These are phyloP conservation scores for Delichon dasypus DNA, from an alignment of 2,797 vertebrate species.

Conservation along the genomic window DNA sequence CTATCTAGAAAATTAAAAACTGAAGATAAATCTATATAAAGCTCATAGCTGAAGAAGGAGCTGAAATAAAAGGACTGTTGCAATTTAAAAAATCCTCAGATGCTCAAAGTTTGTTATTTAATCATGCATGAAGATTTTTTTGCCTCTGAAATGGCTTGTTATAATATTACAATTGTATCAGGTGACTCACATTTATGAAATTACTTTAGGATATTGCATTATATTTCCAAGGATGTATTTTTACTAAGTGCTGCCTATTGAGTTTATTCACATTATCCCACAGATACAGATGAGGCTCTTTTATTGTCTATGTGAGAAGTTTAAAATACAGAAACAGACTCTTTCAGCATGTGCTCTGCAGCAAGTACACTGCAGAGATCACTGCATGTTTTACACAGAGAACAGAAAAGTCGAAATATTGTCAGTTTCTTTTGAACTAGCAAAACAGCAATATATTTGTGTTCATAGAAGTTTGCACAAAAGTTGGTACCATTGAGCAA, in stretches of 20 bases:
- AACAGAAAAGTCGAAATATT: not conserved
- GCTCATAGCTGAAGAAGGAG: not conserved
- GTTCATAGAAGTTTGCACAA: not conserved
- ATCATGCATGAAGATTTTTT: not conserved
- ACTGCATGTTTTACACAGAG: not conserved
- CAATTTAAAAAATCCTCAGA: not conserved
- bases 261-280: constrained; percentile 28
- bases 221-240: constrained; percentile 18
- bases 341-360: rapidly evolving
- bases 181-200: not conserved
- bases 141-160: not conserved
- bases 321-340: not conserved
- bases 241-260: constrained; percentile 13
- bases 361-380: not conserved
- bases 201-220: constrained; percentile 19
- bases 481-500: not conserved
- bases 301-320: not conserved
- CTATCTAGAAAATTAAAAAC: constrained; percentile 30
- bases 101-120: constrained; percentile 12
- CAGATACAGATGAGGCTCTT: not conserved
- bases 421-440: not conserved
- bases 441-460: not conserved
- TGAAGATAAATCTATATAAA: not conserved
- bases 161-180: not conserved
- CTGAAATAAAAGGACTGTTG: not conserved